Conservation (phyloP, 2,797 vertebrate species). For the Sorex maritimensis region DNA sequence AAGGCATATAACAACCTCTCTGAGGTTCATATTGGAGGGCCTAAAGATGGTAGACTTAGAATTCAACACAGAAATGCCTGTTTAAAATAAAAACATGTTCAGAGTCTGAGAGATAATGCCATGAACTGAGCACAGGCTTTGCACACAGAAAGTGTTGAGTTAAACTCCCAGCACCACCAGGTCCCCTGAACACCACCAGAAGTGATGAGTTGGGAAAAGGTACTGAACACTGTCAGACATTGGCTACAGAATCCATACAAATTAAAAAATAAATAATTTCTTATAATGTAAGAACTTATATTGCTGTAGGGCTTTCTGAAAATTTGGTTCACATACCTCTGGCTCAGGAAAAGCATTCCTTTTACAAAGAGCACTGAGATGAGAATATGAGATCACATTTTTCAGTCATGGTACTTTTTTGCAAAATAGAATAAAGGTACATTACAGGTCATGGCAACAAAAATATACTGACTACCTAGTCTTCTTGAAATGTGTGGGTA, state of each 20-base stretch:
- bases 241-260: neutral
- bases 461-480: neutral
- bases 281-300: neutral
- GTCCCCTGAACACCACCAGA: too few species aligned
- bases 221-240: neutral
- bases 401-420: neutral
- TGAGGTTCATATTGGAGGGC: neutral
- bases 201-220: too few species aligned
- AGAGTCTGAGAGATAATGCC: neutral
- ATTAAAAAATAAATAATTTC: neutral
- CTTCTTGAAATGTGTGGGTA: neutral
- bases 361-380: conserved; percentile 14
- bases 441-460: neutral
- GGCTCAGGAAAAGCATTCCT: neutral
- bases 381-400: neutral
- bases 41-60: neutral
- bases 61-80: neutral
- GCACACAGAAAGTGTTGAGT: neutral
- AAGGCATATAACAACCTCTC: neutral
- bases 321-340: neutral
- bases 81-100: neutral
- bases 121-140: neutral
- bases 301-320: neutral
- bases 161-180: too few species aligned
- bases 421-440: neutral